A percentile compares a stretch with the other conserved stretches of the same genome.
Evolutionary conservation across 2,113 vertebrate species (phyloP).

Genomic region (Zeus faber): DNA sequence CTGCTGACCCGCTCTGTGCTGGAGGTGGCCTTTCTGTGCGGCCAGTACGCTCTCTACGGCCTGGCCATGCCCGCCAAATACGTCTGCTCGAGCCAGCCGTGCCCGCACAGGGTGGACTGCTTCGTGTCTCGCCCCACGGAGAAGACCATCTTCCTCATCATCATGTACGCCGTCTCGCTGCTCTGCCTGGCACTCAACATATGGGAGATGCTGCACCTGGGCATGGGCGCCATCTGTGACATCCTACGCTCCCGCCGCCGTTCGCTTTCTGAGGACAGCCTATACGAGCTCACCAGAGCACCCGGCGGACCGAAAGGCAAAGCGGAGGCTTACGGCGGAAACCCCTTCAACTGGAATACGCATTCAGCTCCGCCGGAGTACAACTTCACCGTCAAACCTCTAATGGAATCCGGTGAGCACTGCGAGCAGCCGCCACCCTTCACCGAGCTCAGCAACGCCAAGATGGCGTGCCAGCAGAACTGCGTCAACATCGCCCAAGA

Average conservation of each 20-base stretch:
- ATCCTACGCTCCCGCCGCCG: conserved; percentile 73
- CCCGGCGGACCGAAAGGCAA: conserved; percentile 16
- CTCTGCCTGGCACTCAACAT: conserved; percentile 87
- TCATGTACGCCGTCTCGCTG: conserved; percentile 91
- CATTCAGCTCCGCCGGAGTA: conserved; percentile 87
- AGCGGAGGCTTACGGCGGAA: conserved; percentile 75
- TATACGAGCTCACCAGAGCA: conserved; percentile 31
- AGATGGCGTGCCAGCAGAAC: conserved; percentile 86
- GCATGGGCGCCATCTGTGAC: conserved; percentile 86
- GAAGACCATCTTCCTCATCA: conserved; percentile 93
- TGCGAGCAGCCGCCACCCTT: conserved; percentile 75
- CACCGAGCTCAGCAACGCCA: conserved; percentile 82
- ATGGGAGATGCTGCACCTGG: conserved; percentile 94
- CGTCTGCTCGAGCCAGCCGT: conserved; percentile 80
- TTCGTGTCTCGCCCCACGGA: conserved; percentile 93
- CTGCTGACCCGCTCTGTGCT: conserved; percentile 82
- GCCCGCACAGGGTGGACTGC: conserved; percentile 89
- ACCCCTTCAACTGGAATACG: conserved; percentile 85
- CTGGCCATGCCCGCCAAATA: conserved; percentile 83
- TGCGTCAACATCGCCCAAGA: conserved; percentile 87
- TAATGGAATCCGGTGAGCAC: conserved; percentile 25
- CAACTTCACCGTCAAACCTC: conserved; percentile 83
- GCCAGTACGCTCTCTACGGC: conserved; percentile 89
- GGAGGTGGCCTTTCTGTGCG: conserved; percentile 86
- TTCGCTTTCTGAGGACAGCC: conserved; percentile 68